phyloP scores from a whole-genome alignment of 2,888 invertebrate genomes.

The Leptinotarsa haldemani region DNA sequence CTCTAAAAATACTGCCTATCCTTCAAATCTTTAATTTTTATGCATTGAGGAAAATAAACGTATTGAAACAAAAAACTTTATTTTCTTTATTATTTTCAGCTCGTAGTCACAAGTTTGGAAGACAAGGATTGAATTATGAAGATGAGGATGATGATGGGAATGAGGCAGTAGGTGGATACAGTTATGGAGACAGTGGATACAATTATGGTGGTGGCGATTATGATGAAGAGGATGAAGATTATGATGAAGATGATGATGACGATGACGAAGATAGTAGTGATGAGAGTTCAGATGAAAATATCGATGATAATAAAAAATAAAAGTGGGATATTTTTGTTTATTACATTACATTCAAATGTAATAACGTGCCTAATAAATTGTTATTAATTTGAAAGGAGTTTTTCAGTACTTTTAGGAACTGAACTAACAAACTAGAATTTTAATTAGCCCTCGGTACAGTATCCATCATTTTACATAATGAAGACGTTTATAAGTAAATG shows the following conservation, averaged over 20 bases:
- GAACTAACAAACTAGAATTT: too few relatives aligned
- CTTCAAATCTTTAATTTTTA: too few relatives aligned
- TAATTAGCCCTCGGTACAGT: too few relatives aligned
- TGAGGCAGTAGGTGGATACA: slow-evolving; percentile 59
- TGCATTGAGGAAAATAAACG: too few relatives aligned
- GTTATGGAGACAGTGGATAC: slow-evolving; percentile 63
- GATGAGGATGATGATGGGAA: slow-evolving; percentile 68
- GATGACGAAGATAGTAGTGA: slow-evolving; percentile 37
- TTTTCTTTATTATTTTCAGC: slow-evolving; percentile 66
- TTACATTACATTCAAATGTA: background rate
- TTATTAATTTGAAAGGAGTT: background rate
- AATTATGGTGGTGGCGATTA: slow-evolving; percentile 62
- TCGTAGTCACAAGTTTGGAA: slow-evolving; percentile 88
- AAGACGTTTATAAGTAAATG: too few relatives aligned
- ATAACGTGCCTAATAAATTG: slow-evolving; percentile 18
- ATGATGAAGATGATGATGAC: slow-evolving; percentile 59
- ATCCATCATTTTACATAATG: too few relatives aligned
- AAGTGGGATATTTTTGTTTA: background rate
- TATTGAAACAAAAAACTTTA: background rate
- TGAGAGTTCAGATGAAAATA: slow-evolving; percentile 60
- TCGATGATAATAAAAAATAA: slow-evolving; percentile 21
- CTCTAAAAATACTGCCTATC: too few relatives aligned
- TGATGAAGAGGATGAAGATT: slow-evolving; percentile 67
- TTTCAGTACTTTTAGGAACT: too few relatives aligned
- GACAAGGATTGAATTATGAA: slow-evolving; percentile 77